phyloP scores from a whole-genome alignment of 1,140 invertebrate genomes.

The Pseudobourletiella spinata region DNA sequence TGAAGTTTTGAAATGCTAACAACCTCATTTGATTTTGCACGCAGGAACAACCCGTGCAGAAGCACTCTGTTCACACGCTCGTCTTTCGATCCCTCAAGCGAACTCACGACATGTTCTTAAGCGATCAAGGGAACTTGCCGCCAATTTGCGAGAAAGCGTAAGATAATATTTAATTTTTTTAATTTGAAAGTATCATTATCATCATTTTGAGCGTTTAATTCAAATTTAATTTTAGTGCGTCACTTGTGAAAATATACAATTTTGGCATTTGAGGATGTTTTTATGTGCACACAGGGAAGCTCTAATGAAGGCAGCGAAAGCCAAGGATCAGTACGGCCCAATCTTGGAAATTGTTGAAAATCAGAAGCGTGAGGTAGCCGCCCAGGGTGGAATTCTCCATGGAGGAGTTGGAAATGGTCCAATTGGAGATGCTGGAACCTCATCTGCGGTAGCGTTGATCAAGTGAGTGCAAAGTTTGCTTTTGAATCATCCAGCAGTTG shows the following conservation, averaged over 20 bases:
- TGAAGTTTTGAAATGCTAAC: neutral
- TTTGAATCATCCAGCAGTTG: neutral
- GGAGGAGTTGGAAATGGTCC: slow-evolving; percentile 1
- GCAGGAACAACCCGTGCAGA: slow-evolving; percentile 70
- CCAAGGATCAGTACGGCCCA: slow-evolving; percentile 74
- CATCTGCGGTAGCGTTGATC: neutral
- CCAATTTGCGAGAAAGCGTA: slow-evolving; percentile 70
- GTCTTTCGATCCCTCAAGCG: slow-evolving; percentile 95
- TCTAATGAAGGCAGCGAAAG: slow-evolving; percentile 64
- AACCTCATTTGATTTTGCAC: slow-evolving; percentile 16
- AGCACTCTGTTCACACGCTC: slow-evolving; percentile 91
- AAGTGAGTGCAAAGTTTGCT: too few species aligned
- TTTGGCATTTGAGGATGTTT: too few species aligned
- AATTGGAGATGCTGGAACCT: neutral
- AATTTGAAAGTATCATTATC: slow-evolving; percentile 2
- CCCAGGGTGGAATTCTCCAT: slow-evolving; percentile 43
- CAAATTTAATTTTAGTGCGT: too few species aligned
- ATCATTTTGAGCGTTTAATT: too few species aligned
- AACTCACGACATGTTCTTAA: slow-evolving; percentile 95
- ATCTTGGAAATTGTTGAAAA: slow-evolving; percentile 71
- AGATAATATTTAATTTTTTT: too few species aligned
- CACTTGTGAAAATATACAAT: too few species aligned
- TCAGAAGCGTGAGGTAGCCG: slow-evolving; percentile 45
- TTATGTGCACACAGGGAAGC: slow-evolving; percentile 53
- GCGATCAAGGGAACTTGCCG: slow-evolving; percentile 79